Base-by-base conservation (phyloP, 2,888 invertebrate genomes). In the Lordiphosa fenestrarum region DNA sequence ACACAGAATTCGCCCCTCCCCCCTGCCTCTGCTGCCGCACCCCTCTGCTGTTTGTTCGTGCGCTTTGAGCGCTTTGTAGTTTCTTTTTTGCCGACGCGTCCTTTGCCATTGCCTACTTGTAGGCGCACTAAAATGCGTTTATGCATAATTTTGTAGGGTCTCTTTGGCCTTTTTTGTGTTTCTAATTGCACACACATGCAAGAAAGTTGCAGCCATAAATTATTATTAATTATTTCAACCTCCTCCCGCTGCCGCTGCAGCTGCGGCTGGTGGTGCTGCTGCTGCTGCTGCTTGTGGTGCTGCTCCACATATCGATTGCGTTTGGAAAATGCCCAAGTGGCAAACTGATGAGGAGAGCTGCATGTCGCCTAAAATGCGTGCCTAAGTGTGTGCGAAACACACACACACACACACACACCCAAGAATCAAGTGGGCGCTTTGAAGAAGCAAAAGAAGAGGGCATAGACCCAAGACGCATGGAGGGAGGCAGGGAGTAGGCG, bases 91-190 rank as follows among this genome's bases (percentile, higher is more conserved):
- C 66, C 68, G 71, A 53, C 61, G 63, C 55, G 40, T 56, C 55
- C 56, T 53, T 60, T 64, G 53, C 47, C 70, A 71, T 81, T 84
- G 86, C 86, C 83, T 85, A 86, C 86, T 86, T 86, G 71, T 78
- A 82, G 86, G 84, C 86, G 86, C 85, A 73, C 80, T 86, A 86
- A 84, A 84, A 75, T 86, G 85, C 86, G 87, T 76, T 84, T 84
- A 86, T 77, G 77, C 85, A 77, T 85, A 86, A 82, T 86, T 72
- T 83, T 69, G 64, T 69, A 77, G 73, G 58, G 57, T 21, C 51
- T 41, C 25, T 36, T 47, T 12, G 44, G 30, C 48, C 39, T 47
- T 48, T 40, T 61, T 51, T 15, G 49, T 46, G 30, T 69, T 73
- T 71, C 58, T 77, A 85, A 85, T 77, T 85, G 81, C 84, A 64